Conservation (phyloP, 2,888 invertebrate genomes). For the Notodonta dromedarius region DNA sequence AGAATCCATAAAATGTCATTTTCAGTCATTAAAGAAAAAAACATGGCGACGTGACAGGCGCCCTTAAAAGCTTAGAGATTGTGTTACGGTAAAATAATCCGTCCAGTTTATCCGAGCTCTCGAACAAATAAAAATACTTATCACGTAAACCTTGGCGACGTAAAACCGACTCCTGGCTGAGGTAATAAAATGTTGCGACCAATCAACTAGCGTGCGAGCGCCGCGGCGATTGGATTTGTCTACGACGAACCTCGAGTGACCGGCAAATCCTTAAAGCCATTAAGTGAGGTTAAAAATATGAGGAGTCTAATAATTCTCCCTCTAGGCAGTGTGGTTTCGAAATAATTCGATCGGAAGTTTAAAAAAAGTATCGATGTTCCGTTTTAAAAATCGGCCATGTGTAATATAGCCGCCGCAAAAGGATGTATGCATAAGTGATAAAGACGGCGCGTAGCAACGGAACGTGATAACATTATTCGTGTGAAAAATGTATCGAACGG, state of each 20-base stretch:
- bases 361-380: not conserved
- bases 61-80: constrained; percentile 60
- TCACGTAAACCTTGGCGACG: constrained; percentile 59
- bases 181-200: constrained; percentile 58
- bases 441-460: constrained; percentile 46
- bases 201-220: constrained; percentile 51
- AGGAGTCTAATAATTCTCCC: not conserved
- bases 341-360: too few relatives aligned
- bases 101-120: constrained; percentile 56
- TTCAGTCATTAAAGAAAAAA: constrained; percentile 24
- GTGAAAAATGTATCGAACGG: constrained; percentile 75
- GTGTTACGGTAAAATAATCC: constrained; percentile 60
- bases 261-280: not conserved
- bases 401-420: constrained; percentile 21
- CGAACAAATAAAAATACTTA: constrained; percentile 73
- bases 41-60: constrained; percentile 49
- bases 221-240: constrained; percentile 53
- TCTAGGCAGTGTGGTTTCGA: too few relatives aligned
- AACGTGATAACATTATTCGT: constrained; percentile 74
- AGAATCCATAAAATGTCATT: constrained; percentile 14
- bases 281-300: not conserved
- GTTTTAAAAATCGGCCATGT: not conserved
- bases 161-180: constrained; percentile 45
- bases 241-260: constrained; percentile 10
- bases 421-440: constrained; percentile 46